Evolutionary conservation across 2,888 invertebrate genomes (phyloP).

Genomic region (Drosophila ustulata): DNA sequence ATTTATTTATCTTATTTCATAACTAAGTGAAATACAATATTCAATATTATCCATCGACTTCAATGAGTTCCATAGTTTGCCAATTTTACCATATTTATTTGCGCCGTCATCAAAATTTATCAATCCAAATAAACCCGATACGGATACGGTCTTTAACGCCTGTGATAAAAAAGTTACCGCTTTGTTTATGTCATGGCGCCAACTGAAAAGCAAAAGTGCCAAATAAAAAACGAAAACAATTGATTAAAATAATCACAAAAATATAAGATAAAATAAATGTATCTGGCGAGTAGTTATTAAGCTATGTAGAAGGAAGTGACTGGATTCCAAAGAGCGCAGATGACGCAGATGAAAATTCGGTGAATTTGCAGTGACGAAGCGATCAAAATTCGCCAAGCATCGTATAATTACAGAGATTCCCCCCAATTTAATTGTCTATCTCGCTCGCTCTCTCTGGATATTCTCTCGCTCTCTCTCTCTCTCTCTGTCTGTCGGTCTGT

Average conservation of each 20-base stretch:
- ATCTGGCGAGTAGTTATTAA: background rate
- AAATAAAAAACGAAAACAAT: conserved; percentile 12
- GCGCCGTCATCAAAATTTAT: conserved; percentile 27
- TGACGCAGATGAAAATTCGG: conserved; percentile 40
- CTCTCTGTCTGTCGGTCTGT: background rate
- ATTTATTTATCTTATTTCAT: too few relatives aligned
- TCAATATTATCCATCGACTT: background rate
- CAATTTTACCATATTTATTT: background rate
- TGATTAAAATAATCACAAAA: background rate
- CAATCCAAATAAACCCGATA: conserved; percentile 15
- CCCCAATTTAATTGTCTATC: background rate
- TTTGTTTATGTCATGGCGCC: conserved; percentile 7
- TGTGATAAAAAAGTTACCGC: conserved; percentile 6
- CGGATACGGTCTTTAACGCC: background rate
- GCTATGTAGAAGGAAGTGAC: background rate
- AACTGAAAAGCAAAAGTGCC: conserved; percentile 19
- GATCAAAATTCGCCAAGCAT: conserved; percentile 41
- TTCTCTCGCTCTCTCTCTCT: background rate
- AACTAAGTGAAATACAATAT: too few relatives aligned
- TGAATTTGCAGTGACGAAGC: conserved; percentile 48
- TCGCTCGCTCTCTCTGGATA: background rate
- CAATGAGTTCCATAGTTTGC: background rate
- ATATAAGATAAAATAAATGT: background rate
- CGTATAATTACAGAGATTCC: conserved; percentile 15
- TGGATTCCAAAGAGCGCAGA: background rate